phyloP scores from a whole-genome alignment of 2,113 vertebrate species.

The Saguinus imperator region DNA sequence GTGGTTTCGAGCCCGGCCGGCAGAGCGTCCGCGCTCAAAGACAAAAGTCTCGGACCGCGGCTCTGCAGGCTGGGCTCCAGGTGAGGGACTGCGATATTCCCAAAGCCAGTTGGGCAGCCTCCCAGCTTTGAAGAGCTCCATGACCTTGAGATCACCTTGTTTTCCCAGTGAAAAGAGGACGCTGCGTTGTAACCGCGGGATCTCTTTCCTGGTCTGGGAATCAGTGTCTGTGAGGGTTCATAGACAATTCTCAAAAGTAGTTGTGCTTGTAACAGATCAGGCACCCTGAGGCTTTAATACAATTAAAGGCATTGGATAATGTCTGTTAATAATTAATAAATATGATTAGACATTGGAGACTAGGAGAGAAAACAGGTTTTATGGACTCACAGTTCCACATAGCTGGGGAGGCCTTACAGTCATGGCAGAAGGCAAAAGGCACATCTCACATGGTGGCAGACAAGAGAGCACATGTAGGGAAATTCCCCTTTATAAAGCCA shows the following conservation, averaged over 20 bases:
- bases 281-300: neutral
- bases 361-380: neutral
- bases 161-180: neutral
- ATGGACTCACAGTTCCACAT: no score
- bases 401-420: no score
- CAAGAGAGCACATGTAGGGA: no score
- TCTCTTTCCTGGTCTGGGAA: neutral
- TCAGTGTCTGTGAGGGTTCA: neutral
- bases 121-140: fast-evolving
- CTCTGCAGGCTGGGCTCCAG: neutral
- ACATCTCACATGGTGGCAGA: no score
- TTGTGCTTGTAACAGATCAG: neutral
- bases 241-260: neutral
- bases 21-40: fast-evolving
- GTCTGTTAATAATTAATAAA: no score
- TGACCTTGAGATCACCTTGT: neutral
- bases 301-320: no score
- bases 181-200: fast-evolving
- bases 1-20: neutral
- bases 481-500: no score
- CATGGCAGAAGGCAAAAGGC: no score
- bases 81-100: neutral
- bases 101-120: neutral
- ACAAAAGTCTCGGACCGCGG: fast-evolving
- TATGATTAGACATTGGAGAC: neutral